phyloP scores from a whole-genome alignment of 2,797 vertebrate genomes.

The Neostethus bicornis region DNA sequence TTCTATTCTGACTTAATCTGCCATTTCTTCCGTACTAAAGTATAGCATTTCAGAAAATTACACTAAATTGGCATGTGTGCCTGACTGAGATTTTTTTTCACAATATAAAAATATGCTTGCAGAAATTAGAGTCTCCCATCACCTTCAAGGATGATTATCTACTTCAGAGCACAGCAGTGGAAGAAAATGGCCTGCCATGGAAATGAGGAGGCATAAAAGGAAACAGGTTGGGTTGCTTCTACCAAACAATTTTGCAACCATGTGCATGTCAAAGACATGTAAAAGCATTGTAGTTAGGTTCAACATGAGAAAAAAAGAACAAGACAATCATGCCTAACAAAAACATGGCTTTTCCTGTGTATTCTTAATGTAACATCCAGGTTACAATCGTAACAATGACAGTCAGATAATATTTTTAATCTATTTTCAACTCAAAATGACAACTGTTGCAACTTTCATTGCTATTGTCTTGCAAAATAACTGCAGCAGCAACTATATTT shows the following conservation, averaged over 20 bases:
- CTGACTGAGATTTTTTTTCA: conserved; percentile 48
- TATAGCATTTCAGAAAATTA: conserved; percentile 78
- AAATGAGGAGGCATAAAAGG: conserved; percentile 48
- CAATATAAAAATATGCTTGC: conserved; percentile 67
- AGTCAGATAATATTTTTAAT: too few species aligned
- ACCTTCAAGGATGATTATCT: conserved; percentile 65
- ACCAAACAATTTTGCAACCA: conserved; percentile 5
- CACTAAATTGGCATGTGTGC: conserved; percentile 73
- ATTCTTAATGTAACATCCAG: too few species aligned
- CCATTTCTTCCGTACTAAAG: conserved; percentile 60
- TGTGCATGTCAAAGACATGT: conserved; percentile 5
- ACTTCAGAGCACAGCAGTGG: conserved; percentile 45
- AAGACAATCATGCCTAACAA: background rate
- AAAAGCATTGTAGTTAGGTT: conserved; percentile 6
- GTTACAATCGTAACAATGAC: too few species aligned
- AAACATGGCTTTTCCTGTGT: background rate
- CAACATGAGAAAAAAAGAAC: conserved; percentile 8
- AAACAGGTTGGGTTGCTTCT: conserved; percentile 44
- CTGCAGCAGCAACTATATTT: background rate
- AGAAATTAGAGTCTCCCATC: conserved; percentile 68
- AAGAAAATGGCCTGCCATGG: conserved; percentile 39
- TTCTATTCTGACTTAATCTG: conserved; percentile 50
- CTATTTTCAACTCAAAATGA: background rate
- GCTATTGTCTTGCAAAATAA: background rate
- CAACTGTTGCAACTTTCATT: background rate